phyloP scores from a whole-genome alignment of 2,797 vertebrate genomes.

The Scarus forsteni region DNA sequence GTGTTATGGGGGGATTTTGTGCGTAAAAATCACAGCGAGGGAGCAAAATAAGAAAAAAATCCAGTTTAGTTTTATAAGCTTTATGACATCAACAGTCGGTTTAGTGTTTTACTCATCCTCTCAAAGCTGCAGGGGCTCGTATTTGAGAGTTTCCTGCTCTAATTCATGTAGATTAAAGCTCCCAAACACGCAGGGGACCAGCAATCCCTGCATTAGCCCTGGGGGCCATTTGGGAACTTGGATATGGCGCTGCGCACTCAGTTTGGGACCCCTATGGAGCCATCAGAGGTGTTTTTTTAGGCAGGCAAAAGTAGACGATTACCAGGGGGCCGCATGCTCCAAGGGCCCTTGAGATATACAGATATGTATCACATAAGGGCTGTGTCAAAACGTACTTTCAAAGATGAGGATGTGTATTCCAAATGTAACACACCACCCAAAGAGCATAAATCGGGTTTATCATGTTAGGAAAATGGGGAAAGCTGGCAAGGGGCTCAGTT shows the following conservation, averaged over 20 bases:
- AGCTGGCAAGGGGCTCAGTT: no score
- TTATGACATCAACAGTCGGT: slow-evolving; percentile 24
- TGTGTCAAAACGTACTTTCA: no score
- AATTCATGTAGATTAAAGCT: slow-evolving; percentile 58
- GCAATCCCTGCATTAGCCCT: slow-evolving; percentile 11
- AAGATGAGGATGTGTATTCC: no score
- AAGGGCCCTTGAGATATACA: no score
- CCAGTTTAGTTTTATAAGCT: slow-evolving; percentile 22
- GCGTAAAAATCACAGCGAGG: not conserved
- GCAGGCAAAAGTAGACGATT: no score
- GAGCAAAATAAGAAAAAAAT: not conserved
- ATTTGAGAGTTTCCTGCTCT: slow-evolving; percentile 18
- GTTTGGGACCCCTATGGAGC: slow-evolving; percentile 8
- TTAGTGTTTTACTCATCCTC: slow-evolving; percentile 35
- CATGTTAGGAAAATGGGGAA: no score
- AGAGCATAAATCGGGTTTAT: no score
- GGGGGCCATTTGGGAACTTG: slow-evolving; percentile 20
- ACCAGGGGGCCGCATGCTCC: no score
- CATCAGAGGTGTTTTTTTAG: no score
- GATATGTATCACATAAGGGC: no score
- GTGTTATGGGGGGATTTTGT: no score
- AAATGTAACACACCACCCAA: no score
- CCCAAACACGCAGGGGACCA: slow-evolving; percentile 12
- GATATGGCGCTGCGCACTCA: slow-evolving; percentile 2
- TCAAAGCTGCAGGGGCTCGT: slow-evolving; percentile 20